Conservation (phyloP, 1,140 invertebrate species). For the Potamilus streckersoni region DNA sequence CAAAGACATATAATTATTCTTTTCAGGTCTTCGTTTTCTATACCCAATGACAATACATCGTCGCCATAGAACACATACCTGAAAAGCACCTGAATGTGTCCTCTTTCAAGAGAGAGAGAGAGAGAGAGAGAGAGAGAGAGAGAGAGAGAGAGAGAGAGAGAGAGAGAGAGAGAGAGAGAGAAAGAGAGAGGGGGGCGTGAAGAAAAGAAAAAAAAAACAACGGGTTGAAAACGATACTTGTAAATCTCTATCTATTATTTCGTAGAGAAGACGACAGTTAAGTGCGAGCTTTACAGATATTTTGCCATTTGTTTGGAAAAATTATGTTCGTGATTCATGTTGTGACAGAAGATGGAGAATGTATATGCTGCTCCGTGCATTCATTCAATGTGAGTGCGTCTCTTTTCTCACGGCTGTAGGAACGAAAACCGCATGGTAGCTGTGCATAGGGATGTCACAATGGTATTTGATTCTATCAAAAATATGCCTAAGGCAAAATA, state of each 20-base stretch:
- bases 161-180: no score
- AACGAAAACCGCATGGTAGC: slow-evolving; percentile 13
- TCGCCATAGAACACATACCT: slow-evolving; percentile 15
- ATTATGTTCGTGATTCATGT: not conserved
- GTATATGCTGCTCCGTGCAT: not conserved
- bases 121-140: not conserved
- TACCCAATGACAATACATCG: slow-evolving; percentile 1
- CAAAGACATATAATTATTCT: slow-evolving; percentile 1
- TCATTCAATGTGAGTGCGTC: slow-evolving; percentile 7
- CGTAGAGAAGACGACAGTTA: slow-evolving; percentile 11
- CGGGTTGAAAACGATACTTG: slow-evolving; percentile 6
- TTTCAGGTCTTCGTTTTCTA: not conserved
- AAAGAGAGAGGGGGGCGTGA: no score
- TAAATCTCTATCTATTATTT: slow-evolving; percentile 11
- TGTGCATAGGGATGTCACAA: not conserved
- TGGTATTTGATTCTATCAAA: slow-evolving; percentile 1
- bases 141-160: not conserved
- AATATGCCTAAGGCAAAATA: not conserved
- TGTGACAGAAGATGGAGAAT: not conserved
- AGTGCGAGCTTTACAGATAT: slow-evolving; percentile 23
- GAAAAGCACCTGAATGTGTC: slow-evolving; percentile 1
- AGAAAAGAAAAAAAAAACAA: no score
- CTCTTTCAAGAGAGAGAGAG: not conserved
- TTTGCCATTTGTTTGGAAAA: not conserved
- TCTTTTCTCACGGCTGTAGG: slow-evolving; percentile 12